phyloP scores from a whole-genome alignment of 2,888 invertebrate species.

The Nomada fucata region DNA sequence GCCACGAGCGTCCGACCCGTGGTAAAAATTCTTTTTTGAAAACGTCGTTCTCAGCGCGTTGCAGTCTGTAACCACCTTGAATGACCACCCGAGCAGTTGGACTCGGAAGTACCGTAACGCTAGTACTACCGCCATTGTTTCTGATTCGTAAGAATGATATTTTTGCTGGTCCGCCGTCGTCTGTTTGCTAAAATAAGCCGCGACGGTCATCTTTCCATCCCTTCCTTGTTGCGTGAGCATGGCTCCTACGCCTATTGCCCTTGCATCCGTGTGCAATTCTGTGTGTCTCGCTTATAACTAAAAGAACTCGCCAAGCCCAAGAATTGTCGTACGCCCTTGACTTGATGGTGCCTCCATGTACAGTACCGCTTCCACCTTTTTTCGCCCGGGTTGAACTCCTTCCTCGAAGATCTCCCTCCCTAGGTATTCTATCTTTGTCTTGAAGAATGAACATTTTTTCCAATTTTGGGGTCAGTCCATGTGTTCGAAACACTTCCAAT shows the following conservation, averaged over 20 bases:
- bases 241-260: not conserved
- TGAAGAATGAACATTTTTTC: slow-evolving; percentile 11
- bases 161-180: too few relatives aligned
- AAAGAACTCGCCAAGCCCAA: not conserved
- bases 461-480: not conserved
- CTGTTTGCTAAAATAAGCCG: too few relatives aligned
- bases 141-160: too few relatives aligned
- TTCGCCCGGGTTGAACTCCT: not conserved
- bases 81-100: too few relatives aligned
- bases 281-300: not conserved
- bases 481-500: not conserved
- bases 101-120: too few relatives aligned
- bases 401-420: slow-evolving; percentile 5
- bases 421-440: not conserved
- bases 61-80: too few relatives aligned
- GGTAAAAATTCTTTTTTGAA: too few relatives aligned
- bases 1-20: too few relatives aligned
- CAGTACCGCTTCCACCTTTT: not conserved
- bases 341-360: not conserved
- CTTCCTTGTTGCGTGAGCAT: not conserved
- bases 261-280: not conserved
- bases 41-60: too few relatives aligned
- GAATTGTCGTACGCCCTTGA: slow-evolving; percentile 4
- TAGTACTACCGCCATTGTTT: too few relatives aligned
- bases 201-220: too few relatives aligned